Evolutionary conservation across 2,113 vertebrate genomes (phyloP).

Genomic region (Sceloporus tristichus): DNA sequence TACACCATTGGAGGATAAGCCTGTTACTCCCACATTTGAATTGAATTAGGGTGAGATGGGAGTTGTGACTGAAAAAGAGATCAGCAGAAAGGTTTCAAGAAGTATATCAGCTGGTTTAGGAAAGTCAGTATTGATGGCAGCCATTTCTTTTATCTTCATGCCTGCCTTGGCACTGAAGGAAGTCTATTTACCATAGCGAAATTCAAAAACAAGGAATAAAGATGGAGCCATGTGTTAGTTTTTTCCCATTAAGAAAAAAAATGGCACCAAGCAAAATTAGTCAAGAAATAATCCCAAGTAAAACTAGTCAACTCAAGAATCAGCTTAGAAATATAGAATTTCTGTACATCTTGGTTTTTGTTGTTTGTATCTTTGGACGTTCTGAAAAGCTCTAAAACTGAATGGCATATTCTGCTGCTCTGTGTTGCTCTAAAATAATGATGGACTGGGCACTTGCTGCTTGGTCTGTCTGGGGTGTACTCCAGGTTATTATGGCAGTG

Average conservation of each 20-base stretch:
- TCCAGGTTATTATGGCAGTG: constrained; percentile 35
- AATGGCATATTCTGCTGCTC: too few relatives aligned
- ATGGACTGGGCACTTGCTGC: constrained; percentile 30
- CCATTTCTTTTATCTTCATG: not conserved
- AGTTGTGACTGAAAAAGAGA: too few relatives aligned
- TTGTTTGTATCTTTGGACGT: not conserved
- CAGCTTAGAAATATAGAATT: not conserved
- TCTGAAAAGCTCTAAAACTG: not conserved
- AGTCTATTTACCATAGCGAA: not conserved
- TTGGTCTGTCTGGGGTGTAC: constrained; percentile 59
- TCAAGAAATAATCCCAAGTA: too few relatives aligned
- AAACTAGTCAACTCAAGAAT: not conserved
- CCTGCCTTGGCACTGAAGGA: not conserved
- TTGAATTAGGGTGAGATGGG: too few relatives aligned
- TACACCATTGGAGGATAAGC: not conserved
- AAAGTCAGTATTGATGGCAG: not conserved
- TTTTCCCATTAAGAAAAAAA: too few relatives aligned
- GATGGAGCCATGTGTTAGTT: not conserved
- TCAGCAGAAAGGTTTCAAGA: not conserved
- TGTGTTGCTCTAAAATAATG: not conserved
- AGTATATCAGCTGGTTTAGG: not conserved
- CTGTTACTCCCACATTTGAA: not conserved
- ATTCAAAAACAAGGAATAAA: not conserved
- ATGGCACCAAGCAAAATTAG: not conserved
- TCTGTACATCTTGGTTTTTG: not conserved